Conservation (phyloP, 2,113 vertebrate genomes). For the Pomatorhinus ruficollis region DNA sequence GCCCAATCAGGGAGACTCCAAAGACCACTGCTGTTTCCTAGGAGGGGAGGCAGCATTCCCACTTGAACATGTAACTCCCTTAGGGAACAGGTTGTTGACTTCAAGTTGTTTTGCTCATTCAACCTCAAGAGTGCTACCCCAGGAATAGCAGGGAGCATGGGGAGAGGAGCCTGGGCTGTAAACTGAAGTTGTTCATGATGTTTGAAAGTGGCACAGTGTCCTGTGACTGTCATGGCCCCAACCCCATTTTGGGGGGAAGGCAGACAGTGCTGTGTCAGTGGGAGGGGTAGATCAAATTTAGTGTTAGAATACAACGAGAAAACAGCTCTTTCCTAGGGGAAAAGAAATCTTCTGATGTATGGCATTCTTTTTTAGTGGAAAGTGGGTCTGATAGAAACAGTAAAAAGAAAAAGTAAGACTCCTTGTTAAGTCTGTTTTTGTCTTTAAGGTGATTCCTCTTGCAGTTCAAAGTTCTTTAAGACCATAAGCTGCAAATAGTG, state of each 20-base stretch:
- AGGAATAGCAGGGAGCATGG: not conserved
- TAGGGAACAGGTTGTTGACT: not conserved
- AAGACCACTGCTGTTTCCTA: not conserved
- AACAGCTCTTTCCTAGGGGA: not conserved
- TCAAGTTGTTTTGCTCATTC: slow-evolving; percentile 1
- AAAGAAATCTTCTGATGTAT: not conserved
- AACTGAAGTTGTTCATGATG: not conserved
- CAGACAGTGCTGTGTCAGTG: not conserved
- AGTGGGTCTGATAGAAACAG: not conserved
- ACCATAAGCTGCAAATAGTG: not conserved
- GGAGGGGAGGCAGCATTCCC: not conserved
- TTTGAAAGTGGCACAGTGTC: not conserved
- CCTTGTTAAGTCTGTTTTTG: not conserved
- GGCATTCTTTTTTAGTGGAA: not conserved
- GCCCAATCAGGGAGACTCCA: not conserved
- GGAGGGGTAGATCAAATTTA: not conserved
- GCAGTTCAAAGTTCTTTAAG: not conserved
- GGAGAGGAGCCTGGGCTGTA: not conserved
- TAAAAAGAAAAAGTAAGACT: not conserved
- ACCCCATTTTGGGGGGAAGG: no score
- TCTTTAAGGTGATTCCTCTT: not conserved
- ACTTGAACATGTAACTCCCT: not conserved
- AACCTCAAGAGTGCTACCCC: not conserved
- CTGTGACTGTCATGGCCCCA: not conserved
- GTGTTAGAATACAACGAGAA: not conserved